A percentile compares a stretch with the other conserved stretches of the same genome.
phyloP scores from a whole-genome alignment of 2,113 vertebrate species.

The Neodon shergylaensis region DNA sequence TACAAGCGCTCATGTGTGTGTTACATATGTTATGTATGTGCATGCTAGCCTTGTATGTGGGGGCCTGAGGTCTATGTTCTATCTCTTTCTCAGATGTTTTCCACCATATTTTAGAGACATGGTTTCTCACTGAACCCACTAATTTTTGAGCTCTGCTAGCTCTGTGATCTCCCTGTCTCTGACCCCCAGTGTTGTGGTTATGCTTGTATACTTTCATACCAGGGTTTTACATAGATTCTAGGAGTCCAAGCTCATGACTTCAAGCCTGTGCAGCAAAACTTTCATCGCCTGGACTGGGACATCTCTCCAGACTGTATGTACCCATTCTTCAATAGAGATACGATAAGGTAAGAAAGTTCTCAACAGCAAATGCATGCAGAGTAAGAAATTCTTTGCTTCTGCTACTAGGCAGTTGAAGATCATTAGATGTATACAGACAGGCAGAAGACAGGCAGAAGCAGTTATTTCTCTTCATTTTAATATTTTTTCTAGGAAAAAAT shows the following conservation, averaged over 20 bases:
- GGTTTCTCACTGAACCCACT: neutral
- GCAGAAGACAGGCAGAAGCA: conserved; percentile 54
- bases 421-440: neutral
- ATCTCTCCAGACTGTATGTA: neutral
- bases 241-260: neutral
- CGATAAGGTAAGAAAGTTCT: conserved; percentile 16
- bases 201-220: neutral
- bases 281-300: neutral
- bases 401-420: conserved; percentile 61
- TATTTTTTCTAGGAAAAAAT: neutral
- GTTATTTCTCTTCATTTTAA: conserved; percentile 48
- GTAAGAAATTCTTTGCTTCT: conserved; percentile 19
- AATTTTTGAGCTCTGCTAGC: neutral
- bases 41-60: neutral
- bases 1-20: neutral
- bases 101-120: neutral
- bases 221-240: neutral
- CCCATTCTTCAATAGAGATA: conserved; percentile 25
- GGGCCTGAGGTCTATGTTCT: neutral
- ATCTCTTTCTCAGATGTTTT: too few species aligned
- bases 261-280: neutral
- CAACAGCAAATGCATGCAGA: conserved; percentile 54
- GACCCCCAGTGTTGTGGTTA: neutral
- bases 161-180: neutral
- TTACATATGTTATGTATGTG: too few species aligned